Base-by-base conservation (phyloP, 2,888 invertebrate species). In the Polietes domitor region DNA sequence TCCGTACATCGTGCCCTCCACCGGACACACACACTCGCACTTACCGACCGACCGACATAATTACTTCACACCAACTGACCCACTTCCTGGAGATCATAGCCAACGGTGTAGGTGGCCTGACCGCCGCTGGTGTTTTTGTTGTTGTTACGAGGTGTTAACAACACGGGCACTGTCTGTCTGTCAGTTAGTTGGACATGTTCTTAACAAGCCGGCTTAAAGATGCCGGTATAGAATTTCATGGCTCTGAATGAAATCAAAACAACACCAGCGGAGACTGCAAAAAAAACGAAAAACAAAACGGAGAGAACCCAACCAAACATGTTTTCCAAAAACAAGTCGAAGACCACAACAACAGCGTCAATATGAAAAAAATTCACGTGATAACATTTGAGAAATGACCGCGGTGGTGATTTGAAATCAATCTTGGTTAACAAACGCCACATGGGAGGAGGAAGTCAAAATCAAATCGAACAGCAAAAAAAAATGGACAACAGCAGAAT, bases 61-160 rank as follows among this genome's bases (percentile, higher is more conserved):
- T 73, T 55, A 58, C 19, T 28, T 73, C 19, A 74, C 61, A 77
- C 43, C 37, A 41, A 55, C 15, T 75, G 75, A 78, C 76, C 83
- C 68, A 80, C 74, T 74, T 77, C 10, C 28, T 0, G 9, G 24
- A 47, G 0, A n/a, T n/a, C 15, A 47, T 17, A 24, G 70, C 43
- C 70, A 70, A 47, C 26, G 17, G 77, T 78, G 81, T 83, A 43
- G 83, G 80, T 77, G 83, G 77, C 41, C 71, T 37, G 10, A 15
- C 28, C 12, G 32, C 26, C n/a, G 28, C 28, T 50, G 19, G 32
- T n/a, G 15, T 28, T 3, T 9, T 37, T 2, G 28, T 2, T 43
- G 19, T 28, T 70, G 55, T 58, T 55, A 19, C 19, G 50, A 58
- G 19, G 55, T 71, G 61, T 77, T 50, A 71, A 77, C 47, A 28